Evolutionary conservation across 2,113 vertebrate species (phyloP), one percentile per base, ranked within the genome.

Genomic region (Gasterosteus aculeatus): DNA sequence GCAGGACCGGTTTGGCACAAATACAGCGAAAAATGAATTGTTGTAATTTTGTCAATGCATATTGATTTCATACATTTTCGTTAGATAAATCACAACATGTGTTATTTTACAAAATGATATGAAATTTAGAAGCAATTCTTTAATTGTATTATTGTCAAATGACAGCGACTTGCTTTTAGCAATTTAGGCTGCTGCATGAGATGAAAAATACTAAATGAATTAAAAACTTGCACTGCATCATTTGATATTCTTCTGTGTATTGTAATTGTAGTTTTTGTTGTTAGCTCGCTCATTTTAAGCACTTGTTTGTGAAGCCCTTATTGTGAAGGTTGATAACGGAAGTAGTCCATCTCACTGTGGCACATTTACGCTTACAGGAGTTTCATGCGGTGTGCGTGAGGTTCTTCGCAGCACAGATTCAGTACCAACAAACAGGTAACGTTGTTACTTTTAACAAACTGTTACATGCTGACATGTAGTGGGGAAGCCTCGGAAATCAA

Each of bases 341-440:
- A 57, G n/a, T 38, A 2, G 19, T 35, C n/a, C 2, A 0, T 10
- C 10, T 31, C 7, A 8, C 8, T 3, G 9, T 9, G 39, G 1
- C 0, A 6, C 0, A 0, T 0, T 11, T 0, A 7, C 15, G 3
- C 4, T 26, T 3, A 4, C 0, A 1, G 0, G 3, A 14, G 15
- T 7, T 22, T 8, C 8, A 14, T 9, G 67, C 26, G 54, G 16
- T n/a, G 35, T 10, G 9, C 57, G 10, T 59, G 57, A 22, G 47
- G 35, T 38, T 53, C 0, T 8, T 19, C 14, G 1, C 29, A 26
- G 10, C 26, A 3, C 57, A 19, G 14, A 15, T 5, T 19, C 2
- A 6, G 18, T 1, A 35, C 22, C 0, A 9, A 62, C 31, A 1
- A 14, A 60, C 66, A 71, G 72, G 78, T 81, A 70, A 38, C 35